These are phyloP conservation scores for Pelecanus crispus DNA, from an alignment of 2,113 vertebrate species.

Conservation along the genomic window DNA sequence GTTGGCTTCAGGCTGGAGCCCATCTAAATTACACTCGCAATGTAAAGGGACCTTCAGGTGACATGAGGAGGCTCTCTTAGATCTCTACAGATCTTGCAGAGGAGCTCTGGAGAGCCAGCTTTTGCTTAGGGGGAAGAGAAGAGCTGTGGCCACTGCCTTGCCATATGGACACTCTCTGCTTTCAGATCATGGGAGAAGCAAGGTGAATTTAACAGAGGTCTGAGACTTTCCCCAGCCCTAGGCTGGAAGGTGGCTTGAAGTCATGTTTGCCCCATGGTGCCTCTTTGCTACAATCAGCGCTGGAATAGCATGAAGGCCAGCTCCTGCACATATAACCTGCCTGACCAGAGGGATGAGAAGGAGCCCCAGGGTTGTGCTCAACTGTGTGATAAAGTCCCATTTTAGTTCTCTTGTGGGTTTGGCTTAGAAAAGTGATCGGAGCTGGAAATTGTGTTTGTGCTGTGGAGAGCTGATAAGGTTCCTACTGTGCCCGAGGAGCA, in stretches of 20 bases:
- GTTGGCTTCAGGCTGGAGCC: not conserved
- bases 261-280: not conserved
- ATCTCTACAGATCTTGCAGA: not conserved
- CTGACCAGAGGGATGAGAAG: not conserved
- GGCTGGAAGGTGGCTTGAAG: not conserved
- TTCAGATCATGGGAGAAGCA: not conserved
- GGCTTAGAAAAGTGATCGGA: not conserved
- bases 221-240: not conserved
- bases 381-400: not conserved
- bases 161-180: fast-evolving
- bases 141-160: not conserved
- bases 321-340: not conserved
- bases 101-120: not conserved
- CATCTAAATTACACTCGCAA: fast-evolving
- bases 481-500: not conserved
- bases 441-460: not conserved
- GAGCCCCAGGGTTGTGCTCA: not conserved
- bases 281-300: not conserved
- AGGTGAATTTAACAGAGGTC: not conserved
- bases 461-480: not conserved
- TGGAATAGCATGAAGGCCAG: not conserved
- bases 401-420: not conserved
- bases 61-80: not conserved
- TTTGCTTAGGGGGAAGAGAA: not conserved
- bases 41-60: not conserved